Evolutionary conservation across 2,113 vertebrate species (phyloP), one percentile per base, ranked within the genome.

Genomic region (Brachyistius frenatus): DNA sequence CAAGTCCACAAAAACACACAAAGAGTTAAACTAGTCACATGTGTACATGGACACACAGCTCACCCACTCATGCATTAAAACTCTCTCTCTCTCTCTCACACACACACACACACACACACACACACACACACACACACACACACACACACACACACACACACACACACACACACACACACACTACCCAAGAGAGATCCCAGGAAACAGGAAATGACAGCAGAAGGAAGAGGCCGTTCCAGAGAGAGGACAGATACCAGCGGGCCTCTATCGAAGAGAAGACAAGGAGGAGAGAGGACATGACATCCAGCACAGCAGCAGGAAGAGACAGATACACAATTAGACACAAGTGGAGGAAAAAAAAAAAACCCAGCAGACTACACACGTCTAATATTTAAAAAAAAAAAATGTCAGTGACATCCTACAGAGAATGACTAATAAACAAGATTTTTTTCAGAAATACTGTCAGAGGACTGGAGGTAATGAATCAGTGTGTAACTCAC

Each of bases 131-230:
- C 23, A 23, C 23, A 23, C 23, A 23, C 23, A 23, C 23, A 23
- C 23, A 23, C 23, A 23, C 23, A 23, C 23, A 23, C 23, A 23
- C 23, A 23, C 23, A 23, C 46, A 1, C n/a, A 10, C 55, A 44
- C n/a, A 69, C 50, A 32, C 54, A 47, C 76, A 81, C 62, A 69
- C 74, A 86, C 70, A 86, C 3, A 85, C 63, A 13, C 68, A 79
- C 80, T 95, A 94, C 94, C 94, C 86, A 85, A 92, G 72, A 93
- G 83, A 92, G 89, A 87, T 93, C 90, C 92, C 88, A 89, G 91
- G 92, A 91, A 90, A 92, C 91, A 89, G 93, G 92, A 94, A 94
- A 92, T 90, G 83, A 93, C 91, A 91, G 91, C 90, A 91, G 92
- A 92, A 89, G 92, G 90, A 94, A 93, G 91, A 92, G 78, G 81